phyloP scores from a whole-genome alignment of 2,797 vertebrate genomes.

The Sebastes baramenuke region DNA sequence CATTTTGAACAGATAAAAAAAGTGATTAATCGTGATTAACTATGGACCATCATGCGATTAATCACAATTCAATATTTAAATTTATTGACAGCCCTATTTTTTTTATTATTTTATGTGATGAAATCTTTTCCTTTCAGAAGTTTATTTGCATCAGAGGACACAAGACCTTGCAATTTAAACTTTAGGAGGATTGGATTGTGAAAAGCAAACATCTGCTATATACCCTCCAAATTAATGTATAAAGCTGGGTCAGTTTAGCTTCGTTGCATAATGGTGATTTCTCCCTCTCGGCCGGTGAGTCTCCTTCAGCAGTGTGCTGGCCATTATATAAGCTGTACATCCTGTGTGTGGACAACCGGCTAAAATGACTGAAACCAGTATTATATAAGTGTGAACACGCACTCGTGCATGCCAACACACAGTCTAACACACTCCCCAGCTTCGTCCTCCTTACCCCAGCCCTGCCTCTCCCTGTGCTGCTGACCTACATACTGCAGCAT shows the following conservation, averaged over 20 bases:
- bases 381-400: slow-evolving; percentile 2
- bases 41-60: no score
- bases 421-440: slow-evolving; percentile 18
- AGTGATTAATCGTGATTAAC: no score
- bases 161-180: not conserved
- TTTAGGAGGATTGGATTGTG: not conserved
- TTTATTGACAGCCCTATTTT: not conserved
- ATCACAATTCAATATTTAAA: no score
- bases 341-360: not conserved
- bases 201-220: not conserved
- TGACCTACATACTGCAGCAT: slow-evolving; percentile 82
- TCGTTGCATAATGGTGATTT: not conserved
- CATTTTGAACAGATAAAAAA: no score
- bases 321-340: not conserved
- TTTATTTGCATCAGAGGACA: not conserved
- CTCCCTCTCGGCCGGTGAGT: not conserved
- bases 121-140: not conserved
- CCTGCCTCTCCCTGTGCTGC: slow-evolving; percentile 67
- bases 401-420: not conserved
- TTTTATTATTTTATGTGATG: not conserved
- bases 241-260: not conserved
- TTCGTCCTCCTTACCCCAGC: slow-evolving; percentile 52
- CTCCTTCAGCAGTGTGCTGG: not conserved
- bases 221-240: slow-evolving; percentile 5
- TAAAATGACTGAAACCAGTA: slow-evolving; percentile 21